Conservation (phyloP, 1,140 invertebrate genomes). For the Zaprionus davidi region DNA sequence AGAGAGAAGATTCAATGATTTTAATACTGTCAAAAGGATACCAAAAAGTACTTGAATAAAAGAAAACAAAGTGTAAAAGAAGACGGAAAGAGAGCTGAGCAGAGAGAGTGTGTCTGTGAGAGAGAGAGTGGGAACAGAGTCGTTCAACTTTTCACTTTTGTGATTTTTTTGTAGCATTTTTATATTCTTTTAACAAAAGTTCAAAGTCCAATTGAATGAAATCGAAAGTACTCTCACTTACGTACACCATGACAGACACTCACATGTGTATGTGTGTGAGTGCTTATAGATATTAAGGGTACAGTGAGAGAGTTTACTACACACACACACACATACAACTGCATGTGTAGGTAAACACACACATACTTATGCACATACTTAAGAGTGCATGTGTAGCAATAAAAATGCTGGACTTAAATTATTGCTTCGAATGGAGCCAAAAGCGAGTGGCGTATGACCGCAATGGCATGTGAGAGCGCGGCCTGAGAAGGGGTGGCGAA, state of each 20-base stretch:
- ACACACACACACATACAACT: conserved; percentile 3
- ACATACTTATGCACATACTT: conserved; percentile 47
- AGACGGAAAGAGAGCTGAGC: conserved; percentile 4
- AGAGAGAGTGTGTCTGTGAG: not conserved
- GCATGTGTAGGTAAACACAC: conserved; percentile 36
- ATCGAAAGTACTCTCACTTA: conserved; percentile 71
- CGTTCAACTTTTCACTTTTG: conserved; percentile 60
- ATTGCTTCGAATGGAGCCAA: conserved; percentile 74
- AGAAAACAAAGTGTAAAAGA: conserved; percentile 29
- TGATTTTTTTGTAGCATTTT: conserved; percentile 64
- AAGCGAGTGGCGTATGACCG: conserved; percentile 61
- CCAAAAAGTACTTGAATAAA: conserved; percentile 4
- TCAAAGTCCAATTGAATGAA: conserved; percentile 79
- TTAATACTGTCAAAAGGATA: conserved; percentile 8
- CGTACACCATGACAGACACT: conserved; percentile 9
- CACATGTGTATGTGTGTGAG: not conserved
- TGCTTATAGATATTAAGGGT: conserved; percentile 2
- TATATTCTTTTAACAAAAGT: conserved; percentile 72
- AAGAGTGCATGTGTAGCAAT: conserved; percentile 71
- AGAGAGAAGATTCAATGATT: conserved; percentile 1
- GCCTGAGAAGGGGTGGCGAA: conserved; percentile 38
- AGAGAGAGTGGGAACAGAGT: not conserved
- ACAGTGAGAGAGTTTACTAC: conserved; percentile 6
- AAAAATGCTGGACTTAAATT: conserved; percentile 82
- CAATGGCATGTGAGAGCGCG: conserved; percentile 51